Percentiles rank a stretch among this genome's conserved stretches.
phyloP scores from a whole-genome alignment of 2,888 invertebrate species.

The Antheraea yamamai region DNA sequence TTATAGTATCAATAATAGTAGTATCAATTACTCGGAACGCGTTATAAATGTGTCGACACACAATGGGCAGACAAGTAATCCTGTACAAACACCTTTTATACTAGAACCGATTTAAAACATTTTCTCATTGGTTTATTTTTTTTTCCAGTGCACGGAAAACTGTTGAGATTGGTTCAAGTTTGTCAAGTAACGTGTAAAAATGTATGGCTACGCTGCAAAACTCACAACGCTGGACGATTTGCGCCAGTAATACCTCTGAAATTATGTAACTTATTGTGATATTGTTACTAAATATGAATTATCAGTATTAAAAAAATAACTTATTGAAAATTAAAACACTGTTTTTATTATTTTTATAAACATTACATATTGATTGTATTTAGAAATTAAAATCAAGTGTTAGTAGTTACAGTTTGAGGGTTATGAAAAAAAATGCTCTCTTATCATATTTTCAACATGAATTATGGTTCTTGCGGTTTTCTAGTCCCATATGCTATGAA shows the following conservation, averaged over 20 bases:
- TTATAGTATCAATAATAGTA: too few species aligned
- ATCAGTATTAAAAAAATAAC: neutral
- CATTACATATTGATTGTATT: neutral
- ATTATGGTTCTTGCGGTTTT: neutral
- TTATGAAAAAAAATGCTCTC: neutral
- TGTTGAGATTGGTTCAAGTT: constrained; percentile 7
- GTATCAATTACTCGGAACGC: too few species aligned
- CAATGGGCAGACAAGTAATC: too few species aligned
- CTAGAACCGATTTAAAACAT: neutral
- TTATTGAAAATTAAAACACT: neutral
- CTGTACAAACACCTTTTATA: too few species aligned
- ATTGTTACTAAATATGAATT: neutral
- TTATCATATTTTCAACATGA: neutral
- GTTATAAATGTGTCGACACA: too few species aligned
- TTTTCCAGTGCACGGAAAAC: constrained; percentile 12
- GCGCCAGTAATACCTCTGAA: neutral
- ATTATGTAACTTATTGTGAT: neutral
- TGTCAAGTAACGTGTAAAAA: neutral
- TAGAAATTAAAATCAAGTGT: neutral
- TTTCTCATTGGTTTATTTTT: neutral
- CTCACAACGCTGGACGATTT: neutral
- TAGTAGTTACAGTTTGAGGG: neutral
- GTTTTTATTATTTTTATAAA: neutral
- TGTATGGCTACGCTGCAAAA: neutral
- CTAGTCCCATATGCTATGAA: neutral